Base-by-base conservation (phyloP, 2,113 vertebrate species). In the Acrocephalus arundinaceus region DNA sequence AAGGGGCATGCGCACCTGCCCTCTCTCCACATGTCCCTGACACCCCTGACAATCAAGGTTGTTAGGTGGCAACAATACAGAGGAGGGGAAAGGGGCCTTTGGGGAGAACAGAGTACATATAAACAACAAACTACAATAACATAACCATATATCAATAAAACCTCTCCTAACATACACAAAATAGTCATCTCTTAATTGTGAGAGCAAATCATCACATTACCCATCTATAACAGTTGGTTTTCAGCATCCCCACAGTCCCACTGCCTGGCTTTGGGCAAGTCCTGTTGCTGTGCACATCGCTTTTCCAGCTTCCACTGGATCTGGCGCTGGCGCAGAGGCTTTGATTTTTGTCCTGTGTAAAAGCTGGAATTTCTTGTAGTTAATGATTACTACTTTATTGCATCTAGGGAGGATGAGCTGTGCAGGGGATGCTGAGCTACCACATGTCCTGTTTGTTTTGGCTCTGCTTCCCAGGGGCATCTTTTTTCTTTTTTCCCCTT, bases 231-330 rank as follows among this genome's bases (percentile, higher is more conserved):
- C 15, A 61, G 57, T 24, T 5, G 6, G 22, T 72, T 77, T 58
- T 25, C 52, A 58, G 71, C 2, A 1, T 68, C 30, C 39, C 72
- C 37, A 22, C 31, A 45, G 23, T 63, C 31, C 48, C 18, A 41
- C 15, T 63, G 67, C 19, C 48, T 86, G 84, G 39, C 54, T 58
- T 59, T 11, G n/a, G 79, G 41, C 75, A 51, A 55, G 54, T n/a
- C 39, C 33, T 75, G 31, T 39, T 1, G 1, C 37, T 61, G 2
- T 7, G 13, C 15, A 3, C 6, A 23, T 48, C 0, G 0, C 4
- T 49, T 73, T 31, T 21, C 70, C 28, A 10, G 24, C 68, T 54
- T 19, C 1, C 8, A 10, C 18, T 6, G 62, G 11, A 24, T 11
- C 48, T 52, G 7, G 11, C 0, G 12, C 5, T 30, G 43, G 58